phyloP scores from a whole-genome alignment of 2,888 invertebrate species.

The Ypsolopha scabrella region DNA sequence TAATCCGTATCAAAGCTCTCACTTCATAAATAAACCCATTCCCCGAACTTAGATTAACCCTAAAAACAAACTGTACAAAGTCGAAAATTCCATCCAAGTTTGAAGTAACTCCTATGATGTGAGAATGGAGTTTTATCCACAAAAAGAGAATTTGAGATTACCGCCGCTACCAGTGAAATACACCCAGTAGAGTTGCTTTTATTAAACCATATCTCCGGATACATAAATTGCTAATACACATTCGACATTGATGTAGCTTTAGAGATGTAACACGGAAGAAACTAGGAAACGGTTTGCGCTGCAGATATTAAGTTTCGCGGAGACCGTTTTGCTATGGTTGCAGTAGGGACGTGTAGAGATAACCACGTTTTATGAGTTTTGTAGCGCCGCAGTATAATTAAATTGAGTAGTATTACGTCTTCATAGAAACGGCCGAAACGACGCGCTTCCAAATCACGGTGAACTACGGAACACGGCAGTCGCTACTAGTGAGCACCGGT shows the following conservation, averaged over 20 bases:
- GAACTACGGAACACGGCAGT: no score
- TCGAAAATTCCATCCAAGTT: background rate
- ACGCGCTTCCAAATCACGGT: no score
- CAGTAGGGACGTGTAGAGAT: no score
- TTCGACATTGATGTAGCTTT: slow-evolving; percentile 11
- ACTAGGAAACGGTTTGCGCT: no score
- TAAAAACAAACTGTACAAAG: background rate
- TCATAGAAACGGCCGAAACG: no score
- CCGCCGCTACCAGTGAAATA: background rate
- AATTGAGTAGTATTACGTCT: no score
- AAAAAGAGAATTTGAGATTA: background rate
- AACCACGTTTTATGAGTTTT: no score
- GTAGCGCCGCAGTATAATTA: no score
- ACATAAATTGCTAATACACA: slow-evolving; percentile 33
- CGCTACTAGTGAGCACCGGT: no score
- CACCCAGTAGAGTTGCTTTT: slow-evolving; percentile 19
- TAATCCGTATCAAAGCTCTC: no score
- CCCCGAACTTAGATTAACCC: background rate
- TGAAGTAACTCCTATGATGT: background rate
- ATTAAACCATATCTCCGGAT: slow-evolving; percentile 34
- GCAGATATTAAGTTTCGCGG: no score
- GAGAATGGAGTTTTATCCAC: background rate
- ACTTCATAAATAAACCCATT: background rate
- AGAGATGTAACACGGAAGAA: slow-evolving; percentile 16
- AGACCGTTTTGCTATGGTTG: no score